These are phyloP conservation scores for Aldrovandia affinis DNA, from an alignment of 2,797 vertebrate species.

Conservation along the genomic window DNA sequence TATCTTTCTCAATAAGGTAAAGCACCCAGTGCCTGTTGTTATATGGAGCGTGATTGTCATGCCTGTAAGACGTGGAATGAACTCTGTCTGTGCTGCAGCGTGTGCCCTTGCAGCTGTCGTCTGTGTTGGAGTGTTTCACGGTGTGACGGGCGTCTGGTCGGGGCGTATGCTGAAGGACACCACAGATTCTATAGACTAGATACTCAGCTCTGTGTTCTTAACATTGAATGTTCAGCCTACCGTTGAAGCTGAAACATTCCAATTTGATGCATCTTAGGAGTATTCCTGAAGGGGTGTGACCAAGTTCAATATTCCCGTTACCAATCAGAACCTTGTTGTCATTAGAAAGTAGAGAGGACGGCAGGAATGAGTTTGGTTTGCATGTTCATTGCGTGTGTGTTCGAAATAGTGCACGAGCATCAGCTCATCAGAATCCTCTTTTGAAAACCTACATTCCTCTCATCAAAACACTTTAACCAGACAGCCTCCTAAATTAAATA, in stretches of 20 bases:
- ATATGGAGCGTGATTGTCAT: neutral
- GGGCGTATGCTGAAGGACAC: neutral
- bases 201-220: neutral
- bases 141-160: constrained; percentile 1
- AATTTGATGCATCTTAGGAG: too few species aligned
- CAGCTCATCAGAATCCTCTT: neutral
- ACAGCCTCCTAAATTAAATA: neutral
- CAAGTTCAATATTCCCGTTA: neutral
- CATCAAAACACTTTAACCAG: neutral
- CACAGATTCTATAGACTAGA: neutral
- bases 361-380: neutral
- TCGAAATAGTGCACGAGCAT: neutral
- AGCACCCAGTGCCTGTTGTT: neutral
- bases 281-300: too few species aligned
- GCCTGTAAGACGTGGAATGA: neutral
- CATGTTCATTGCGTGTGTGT: neutral
- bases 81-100: neutral
- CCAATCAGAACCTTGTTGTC: neutral
- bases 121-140: neutral
- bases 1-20: neutral
- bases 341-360: neutral
- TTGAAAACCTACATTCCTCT: neutral
- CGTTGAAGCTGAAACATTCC: too few species aligned
- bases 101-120: constrained; percentile 18
- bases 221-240: neutral